Conservation (phyloP, 2,797 vertebrate species). For the Channallabes apus region DNA sequence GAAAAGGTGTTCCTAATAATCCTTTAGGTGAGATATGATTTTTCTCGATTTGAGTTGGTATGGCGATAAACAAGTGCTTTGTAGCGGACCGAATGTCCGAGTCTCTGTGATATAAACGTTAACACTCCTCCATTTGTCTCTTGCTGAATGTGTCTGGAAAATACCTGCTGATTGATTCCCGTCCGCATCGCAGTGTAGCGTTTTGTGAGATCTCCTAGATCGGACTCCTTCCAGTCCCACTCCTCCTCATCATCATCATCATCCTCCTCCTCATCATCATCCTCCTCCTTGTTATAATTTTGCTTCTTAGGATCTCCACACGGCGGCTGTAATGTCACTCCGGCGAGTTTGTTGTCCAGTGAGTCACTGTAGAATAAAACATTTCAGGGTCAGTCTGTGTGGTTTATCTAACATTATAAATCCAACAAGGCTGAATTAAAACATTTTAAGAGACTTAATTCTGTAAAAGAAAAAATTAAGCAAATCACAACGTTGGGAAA, state of each 20-base stretch:
- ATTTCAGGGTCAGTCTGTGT: not conserved
- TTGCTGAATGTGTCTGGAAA: not conserved
- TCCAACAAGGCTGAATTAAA: not conserved
- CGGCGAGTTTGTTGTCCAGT: slow-evolving; percentile 45
- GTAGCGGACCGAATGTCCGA: not conserved
- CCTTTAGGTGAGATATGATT: too few species aligned
- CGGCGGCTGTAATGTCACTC: slow-evolving; percentile 19
- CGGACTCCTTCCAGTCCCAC: slow-evolving; percentile 81
- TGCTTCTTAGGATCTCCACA: slow-evolving; percentile 48
- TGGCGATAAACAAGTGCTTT: not conserved
- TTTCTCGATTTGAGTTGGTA: too few species aligned
- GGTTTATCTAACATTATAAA: not conserved
- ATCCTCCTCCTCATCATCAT: slow-evolving; percentile 54
- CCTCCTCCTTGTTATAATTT: slow-evolving; percentile 58
- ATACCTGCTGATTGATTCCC: slow-evolving; percentile 78
- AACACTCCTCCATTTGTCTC: not conserved
- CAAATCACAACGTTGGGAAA: not conserved
- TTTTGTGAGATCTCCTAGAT: slow-evolving; percentile 74
- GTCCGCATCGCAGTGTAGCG: slow-evolving; percentile 63
- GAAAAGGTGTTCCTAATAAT: too few species aligned
- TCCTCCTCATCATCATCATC: slow-evolving; percentile 69
- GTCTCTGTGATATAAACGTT: not conserved
- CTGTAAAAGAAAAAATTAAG: not conserved
- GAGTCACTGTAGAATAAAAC: slow-evolving; percentile 2
- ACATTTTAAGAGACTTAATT: too few species aligned